phyloP scores from a whole-genome alignment of 2,797 vertebrate genomes.

The Spheniscus humboldti region DNA sequence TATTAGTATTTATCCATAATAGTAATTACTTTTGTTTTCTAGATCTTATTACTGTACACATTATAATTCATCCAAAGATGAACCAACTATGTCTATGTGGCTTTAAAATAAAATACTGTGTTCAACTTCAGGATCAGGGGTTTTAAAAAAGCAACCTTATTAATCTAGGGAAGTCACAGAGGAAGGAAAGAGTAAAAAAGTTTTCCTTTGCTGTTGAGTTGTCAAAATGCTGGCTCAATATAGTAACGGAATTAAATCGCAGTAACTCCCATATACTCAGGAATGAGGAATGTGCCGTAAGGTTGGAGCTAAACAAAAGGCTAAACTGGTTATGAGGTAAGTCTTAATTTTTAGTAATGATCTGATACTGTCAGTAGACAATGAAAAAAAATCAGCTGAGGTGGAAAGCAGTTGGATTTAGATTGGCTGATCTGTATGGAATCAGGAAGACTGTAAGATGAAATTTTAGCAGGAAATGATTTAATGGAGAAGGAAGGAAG shows the following conservation, averaged over 20 bases:
- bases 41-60: background rate
- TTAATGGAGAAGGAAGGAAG: slow-evolving; percentile 45
- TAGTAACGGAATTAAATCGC: background rate
- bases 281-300: background rate
- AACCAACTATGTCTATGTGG: background rate
- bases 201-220: slow-evolving; percentile 2
- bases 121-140: background rate
- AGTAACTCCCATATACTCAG: slow-evolving; percentile 1
- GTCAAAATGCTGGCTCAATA: slow-evolving; percentile 21
- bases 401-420: background rate
- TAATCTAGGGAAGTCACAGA: slow-evolving; percentile 7
- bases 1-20: background rate
- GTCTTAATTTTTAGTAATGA: slow-evolving; percentile 3
- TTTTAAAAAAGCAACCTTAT: background rate
- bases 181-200: slow-evolving; percentile 49
- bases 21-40: background rate
- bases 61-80: background rate
- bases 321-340: slow-evolving; percentile 8
- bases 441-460: slow-evolving; percentile 15
- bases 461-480: slow-evolving; percentile 59
- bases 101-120: background rate
- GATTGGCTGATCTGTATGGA: background rate
- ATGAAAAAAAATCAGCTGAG: background rate
- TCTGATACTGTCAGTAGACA: background rate
- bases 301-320: background rate